Evolutionary conservation across 35 echinoderm and acorn worm genomes (phyloP).

Genomic region (Antedon bifida): DNA sequence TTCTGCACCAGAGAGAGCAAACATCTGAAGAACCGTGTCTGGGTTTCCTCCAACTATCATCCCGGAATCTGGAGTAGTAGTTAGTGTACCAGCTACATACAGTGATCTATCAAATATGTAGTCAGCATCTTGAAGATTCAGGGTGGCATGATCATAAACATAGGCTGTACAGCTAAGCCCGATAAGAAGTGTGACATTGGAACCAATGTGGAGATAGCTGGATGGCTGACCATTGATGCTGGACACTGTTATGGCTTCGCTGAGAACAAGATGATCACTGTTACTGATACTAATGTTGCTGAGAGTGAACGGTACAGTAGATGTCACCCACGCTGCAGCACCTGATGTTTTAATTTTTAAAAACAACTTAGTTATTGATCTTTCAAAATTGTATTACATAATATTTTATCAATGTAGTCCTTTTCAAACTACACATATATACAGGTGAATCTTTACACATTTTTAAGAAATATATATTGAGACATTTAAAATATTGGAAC

Average conservation of each 20-base stretch:
- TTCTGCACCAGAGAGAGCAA: constrained; percentile 9
- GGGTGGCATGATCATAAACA: constrained; percentile 5
- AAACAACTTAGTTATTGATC: too few species aligned
- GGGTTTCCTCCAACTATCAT: constrained; percentile 22
- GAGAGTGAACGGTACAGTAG: neutral
- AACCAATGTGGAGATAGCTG: constrained; percentile 12
- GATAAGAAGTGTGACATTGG: neutral
- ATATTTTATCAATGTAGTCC: too few species aligned
- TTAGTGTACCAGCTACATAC: constrained; percentile 22
- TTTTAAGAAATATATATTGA: too few species aligned
- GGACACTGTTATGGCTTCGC: constrained; percentile 3
- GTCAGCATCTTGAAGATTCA: constrained; percentile 13
- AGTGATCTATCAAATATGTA: constrained; percentile 20
- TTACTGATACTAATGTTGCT: constrained; percentile 1
- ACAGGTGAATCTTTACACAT: too few species aligned
- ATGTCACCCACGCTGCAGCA: constrained; percentile 44
- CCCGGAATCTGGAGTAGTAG: neutral
- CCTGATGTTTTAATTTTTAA: neutral
- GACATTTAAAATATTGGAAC: too few species aligned
- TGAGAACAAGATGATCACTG: constrained; percentile 38
- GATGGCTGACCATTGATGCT: neutral
- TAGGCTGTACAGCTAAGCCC: constrained; percentile 10
- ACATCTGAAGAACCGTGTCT: constrained; percentile 8
- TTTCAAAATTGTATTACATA: too few species aligned
- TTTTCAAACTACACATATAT: too few species aligned